Base-by-base conservation (phyloP, 2,797 vertebrate genomes). In the Semotilus atromaculatus region DNA sequence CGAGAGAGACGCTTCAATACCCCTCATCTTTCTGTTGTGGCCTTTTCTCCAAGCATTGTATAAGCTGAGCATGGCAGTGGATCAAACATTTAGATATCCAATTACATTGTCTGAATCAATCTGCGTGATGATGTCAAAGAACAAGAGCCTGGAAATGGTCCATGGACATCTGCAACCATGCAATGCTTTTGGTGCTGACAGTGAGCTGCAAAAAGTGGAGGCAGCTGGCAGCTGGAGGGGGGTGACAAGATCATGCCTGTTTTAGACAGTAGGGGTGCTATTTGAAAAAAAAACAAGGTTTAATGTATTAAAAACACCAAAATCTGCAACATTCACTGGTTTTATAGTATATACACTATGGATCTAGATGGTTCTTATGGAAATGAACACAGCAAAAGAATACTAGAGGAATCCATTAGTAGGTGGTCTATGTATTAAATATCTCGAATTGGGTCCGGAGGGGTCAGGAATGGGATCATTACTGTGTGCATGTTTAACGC, bases 101-200 rank as follows among this genome's bases (percentile, higher is more conserved):
- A 90, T 92, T 89, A 89, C 89, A 73, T 75, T 87, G 87, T 88
- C 87, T 90, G 85, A 71, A 83, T 87, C 48, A 68, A 90, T 86
- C 75, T 60, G 66, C 60, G 55, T 81, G 73, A 62, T 91, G 51
- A 67, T 88, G 90, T 90, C 87, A 86, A 90, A 89, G 87, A 89
- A 91, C 90, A 92, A 85, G 70, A 83, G 58, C 88, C 90, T 93
- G 92, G 92, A 90, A 81, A 34, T 8, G 4, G 82, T 92, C 91
- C 91, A 90, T 14, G 66, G 34, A 90, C 91, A 93, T 93, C 92
- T 94, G 92, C 84, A 88, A 88, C 19, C 71, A 81, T 76, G 88
- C 87, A 76, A 73, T 86, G 70, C 81, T 72, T 84, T 75, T n/a
- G 75, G 87, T 83, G 87, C 90, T 84, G 89, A 91, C 82, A 86